Evolutionary conservation across 2,113 vertebrate species (phyloP).

Genomic region (Pelobates fuscus): DNA sequence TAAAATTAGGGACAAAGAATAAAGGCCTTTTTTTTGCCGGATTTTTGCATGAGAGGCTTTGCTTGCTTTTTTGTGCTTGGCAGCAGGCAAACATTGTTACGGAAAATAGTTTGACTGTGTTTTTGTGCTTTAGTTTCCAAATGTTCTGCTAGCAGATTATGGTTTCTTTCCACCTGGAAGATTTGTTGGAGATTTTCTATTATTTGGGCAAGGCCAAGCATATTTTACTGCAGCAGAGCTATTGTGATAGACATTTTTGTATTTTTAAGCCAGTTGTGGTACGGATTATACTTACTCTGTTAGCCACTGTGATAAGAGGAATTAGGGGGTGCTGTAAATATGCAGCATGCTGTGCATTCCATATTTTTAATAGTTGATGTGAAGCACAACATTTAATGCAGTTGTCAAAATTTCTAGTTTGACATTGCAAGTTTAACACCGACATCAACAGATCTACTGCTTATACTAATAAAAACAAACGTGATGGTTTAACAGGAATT

Average conservation of each 20-base stretch:
- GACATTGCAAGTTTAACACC: no score
- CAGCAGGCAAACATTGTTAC: constrained; percentile 22
- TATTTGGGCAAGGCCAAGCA: not conserved
- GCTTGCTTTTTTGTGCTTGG: constrained; percentile 11
- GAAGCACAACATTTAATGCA: no score
- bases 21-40: not conserved
- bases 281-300: no score
- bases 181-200: not conserved
- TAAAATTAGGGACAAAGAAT: constrained; percentile 1
- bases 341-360: no score
- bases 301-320: not conserved
- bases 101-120: constrained; percentile 21
- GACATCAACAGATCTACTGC: no score
- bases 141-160: not conserved
- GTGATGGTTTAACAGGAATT: no score
- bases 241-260: not conserved
- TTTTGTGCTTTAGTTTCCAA: not conserved
- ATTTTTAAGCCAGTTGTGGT: no score
- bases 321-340: no score
- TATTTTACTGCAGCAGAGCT: not conserved
- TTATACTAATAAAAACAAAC: no score
- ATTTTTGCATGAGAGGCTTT: constrained; percentile 20
- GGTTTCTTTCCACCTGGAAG: not conserved
- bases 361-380: no score
- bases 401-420: no score